phyloP scores from a whole-genome alignment of 2,797 vertebrate genomes.

The Rhincodon typus region DNA sequence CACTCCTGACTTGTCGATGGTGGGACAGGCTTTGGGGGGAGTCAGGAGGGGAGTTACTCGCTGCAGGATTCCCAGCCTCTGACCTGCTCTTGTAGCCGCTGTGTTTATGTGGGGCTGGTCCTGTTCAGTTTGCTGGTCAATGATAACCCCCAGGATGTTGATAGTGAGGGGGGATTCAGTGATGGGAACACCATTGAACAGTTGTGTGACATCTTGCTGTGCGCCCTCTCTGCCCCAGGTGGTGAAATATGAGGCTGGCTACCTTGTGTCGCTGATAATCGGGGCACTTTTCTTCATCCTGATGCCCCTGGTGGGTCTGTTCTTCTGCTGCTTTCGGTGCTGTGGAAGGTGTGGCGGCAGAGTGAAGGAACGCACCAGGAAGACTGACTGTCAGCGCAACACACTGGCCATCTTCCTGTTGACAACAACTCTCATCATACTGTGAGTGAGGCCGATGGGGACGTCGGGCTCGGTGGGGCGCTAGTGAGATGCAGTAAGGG shows the following conservation, averaged over 20 bases:
- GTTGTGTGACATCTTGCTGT: too few species aligned
- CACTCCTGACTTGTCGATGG: too few species aligned
- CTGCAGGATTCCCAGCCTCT: too few species aligned
- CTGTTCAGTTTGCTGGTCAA: too few species aligned
- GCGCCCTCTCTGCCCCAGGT: slow-evolving; percentile 49
- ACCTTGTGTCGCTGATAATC: slow-evolving; percentile 56
- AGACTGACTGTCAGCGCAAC: slow-evolving; percentile 49
- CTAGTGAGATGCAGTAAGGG: too few species aligned
- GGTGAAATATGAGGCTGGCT: slow-evolving; percentile 62
- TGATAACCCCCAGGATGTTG: too few species aligned
- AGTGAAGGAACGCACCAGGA: slow-evolving; percentile 50
- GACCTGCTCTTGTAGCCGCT: too few species aligned
- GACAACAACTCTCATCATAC: slow-evolving; percentile 56
- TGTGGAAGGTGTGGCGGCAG: slow-evolving; percentile 48
- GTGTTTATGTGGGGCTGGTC: too few species aligned
- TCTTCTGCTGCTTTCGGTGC: slow-evolving; percentile 57
- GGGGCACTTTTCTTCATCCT: slow-evolving; percentile 57
- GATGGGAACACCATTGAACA: too few species aligned
- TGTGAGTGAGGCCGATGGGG: slow-evolving; percentile 51
- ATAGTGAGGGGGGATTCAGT: too few species aligned
- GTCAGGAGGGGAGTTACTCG: too few species aligned
- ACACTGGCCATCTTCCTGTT: slow-evolving; percentile 54
- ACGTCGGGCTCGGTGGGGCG: rapidly evolving
- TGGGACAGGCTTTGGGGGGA: too few species aligned
- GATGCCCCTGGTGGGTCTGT: slow-evolving; percentile 53